Evolutionary conservation across 2,113 vertebrate species (phyloP).

Genomic region (Loxodonta africana): DNA sequence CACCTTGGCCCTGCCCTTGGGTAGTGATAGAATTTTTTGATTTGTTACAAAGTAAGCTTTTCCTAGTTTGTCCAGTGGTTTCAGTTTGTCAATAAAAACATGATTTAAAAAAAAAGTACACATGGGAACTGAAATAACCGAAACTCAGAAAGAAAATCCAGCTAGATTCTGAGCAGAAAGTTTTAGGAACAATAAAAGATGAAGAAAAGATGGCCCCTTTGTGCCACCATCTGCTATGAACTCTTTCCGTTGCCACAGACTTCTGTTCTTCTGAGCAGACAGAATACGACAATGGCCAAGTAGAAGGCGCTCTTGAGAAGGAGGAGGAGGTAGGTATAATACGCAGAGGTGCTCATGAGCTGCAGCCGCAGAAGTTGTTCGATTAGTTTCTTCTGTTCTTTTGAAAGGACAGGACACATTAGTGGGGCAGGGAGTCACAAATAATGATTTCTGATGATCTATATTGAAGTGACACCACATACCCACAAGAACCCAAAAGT

Average conservation of each 20-base stretch:
- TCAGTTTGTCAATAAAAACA: not conserved
- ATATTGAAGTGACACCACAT: not conserved
- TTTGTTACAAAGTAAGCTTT: not conserved
- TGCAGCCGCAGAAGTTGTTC: conserved; percentile 62
- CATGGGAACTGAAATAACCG: not conserved
- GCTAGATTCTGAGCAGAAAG: not conserved
- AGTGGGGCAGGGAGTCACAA: too few relatives aligned
- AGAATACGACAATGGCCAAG: conserved; percentile 68
- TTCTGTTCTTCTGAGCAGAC: conserved; percentile 65
- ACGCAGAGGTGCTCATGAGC: conserved; percentile 79
- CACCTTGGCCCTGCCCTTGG: not conserved
- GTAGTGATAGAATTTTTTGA: not conserved
- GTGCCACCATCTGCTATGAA: not conserved
- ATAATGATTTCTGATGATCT: not conserved
- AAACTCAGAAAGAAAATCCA: not conserved
- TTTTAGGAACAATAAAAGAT: not conserved
- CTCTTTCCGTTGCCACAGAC: not conserved
- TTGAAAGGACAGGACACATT: not conserved
- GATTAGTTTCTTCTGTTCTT: conserved; percentile 10
- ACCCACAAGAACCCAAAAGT: not conserved
- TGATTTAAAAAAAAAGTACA: not conserved
- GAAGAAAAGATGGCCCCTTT: not conserved
- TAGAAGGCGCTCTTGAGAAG: conserved; percentile 86
- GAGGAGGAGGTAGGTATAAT: conserved; percentile 84
- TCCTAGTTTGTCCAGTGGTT: not conserved